Percentiles rank a stretch among this genome's conserved stretches.
Conservation (phyloP, 2,113 vertebrate species). For the Sylvicapra grimmia region DNA sequence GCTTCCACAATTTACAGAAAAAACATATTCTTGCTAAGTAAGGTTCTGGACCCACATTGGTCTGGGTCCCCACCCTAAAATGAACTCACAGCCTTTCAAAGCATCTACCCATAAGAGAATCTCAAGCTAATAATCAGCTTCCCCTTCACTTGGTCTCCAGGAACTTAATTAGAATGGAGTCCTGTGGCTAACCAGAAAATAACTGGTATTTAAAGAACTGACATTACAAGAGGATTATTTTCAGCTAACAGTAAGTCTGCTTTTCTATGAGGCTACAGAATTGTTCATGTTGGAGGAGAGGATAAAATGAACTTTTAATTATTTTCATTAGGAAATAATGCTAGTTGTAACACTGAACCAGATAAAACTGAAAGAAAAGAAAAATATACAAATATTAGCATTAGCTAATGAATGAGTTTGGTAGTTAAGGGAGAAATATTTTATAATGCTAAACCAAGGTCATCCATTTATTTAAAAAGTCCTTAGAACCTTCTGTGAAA, state of each 20-base stretch:
- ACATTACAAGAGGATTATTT: not conserved
- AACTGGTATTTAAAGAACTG: not conserved
- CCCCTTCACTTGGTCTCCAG: not conserved
- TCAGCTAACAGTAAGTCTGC: not conserved
- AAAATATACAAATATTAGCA: not conserved
- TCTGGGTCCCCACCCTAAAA: not conserved
- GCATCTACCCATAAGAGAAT: not conserved
- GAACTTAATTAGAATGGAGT: not conserved
- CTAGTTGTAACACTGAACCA: not conserved
- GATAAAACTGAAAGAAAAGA: not conserved
- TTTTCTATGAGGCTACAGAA: not conserved
- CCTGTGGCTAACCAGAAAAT: not conserved
- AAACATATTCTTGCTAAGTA: not conserved
- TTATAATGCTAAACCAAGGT: not conserved
- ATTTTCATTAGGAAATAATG: not conserved
- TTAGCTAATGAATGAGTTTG: not conserved
- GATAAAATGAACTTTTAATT: constrained; percentile 29
- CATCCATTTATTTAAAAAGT: not conserved
- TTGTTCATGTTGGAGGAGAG: not conserved
- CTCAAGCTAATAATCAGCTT: not conserved
- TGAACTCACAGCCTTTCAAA: not conserved
- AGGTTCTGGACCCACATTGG: not conserved
- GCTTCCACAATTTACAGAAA: not conserved
- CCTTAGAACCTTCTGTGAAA: not conserved
- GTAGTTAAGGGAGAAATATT: not conserved